These are phyloP conservation scores for Tenthredo livida DNA, from an alignment of 2,888 invertebrate species.

Conservation along the genomic window DNA sequence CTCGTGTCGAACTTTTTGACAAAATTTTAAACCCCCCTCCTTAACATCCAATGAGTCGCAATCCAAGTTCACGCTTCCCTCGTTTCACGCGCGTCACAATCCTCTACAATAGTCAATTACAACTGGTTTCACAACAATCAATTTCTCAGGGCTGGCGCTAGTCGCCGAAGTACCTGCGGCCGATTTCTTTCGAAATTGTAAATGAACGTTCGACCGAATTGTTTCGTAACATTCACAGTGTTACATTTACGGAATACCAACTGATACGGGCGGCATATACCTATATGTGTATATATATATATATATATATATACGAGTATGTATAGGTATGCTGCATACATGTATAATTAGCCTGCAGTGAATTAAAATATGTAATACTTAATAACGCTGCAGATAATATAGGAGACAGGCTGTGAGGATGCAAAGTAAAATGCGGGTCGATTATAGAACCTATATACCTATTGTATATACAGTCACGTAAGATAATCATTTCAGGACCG, in stretches of 20 bases:
- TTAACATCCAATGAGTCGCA: slow-evolving; percentile 52
- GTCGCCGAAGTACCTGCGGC: not conserved
- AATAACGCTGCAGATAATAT: not conserved
- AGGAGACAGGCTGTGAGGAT: not conserved
- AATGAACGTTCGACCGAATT: not conserved
- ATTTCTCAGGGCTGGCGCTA: slow-evolving; percentile 60
- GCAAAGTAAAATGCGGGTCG: slow-evolving; percentile 2
- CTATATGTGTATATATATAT: not conserved
- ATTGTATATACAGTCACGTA: not conserved
- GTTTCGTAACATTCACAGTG: not conserved
- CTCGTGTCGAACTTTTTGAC: slow-evolving; percentile 9
- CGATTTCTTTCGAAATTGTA: not conserved
- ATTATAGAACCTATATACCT: not conserved
- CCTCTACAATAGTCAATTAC: slow-evolving; percentile 55
- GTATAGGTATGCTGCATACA: not conserved
- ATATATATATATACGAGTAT: not conserved
- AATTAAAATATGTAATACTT: not conserved
- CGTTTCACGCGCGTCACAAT: not conserved
- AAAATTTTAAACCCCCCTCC: not conserved
- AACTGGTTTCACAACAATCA: slow-evolving; percentile 62
- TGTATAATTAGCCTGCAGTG: not conserved
- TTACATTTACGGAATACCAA: not conserved
- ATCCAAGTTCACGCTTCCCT: not conserved
- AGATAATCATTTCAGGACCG: slow-evolving; percentile 31
- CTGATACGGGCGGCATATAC: not conserved